Base-by-base conservation (phyloP, 2,797 vertebrate genomes). In the Falco peregrinus region DNA sequence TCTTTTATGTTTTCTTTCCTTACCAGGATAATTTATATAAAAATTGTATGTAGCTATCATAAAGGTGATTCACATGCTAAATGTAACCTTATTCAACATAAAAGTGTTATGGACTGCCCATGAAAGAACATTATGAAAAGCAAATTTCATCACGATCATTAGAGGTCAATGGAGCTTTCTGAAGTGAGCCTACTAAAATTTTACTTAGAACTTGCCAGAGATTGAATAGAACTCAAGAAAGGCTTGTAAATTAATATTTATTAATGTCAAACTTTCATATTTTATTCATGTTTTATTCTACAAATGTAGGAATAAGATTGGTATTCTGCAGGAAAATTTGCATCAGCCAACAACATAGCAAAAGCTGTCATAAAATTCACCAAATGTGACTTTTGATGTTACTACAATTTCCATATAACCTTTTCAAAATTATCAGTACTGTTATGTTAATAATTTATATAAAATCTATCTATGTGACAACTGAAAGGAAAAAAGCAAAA, bases 321-420 rank as follows among this genome's bases (percentile, higher is more conserved):
- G 53, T 95, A 91, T 93, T 95, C 93, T 95, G 74, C 39, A 90
- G 84, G 60, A 67, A 86, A 79, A 79, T 93, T 86, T 90, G 65
- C 93, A 84, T 90, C 51, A 57, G 39, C 61, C 74, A 92, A 64
- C 79, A 90, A 76, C 54, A 50, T 4, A 85, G 41, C 64, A 86
- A 93, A 96, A 93, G 35, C 91, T 88, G 82, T 93, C 87, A 93
- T 59, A 53, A 88, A 93, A 60, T 91, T 96, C 2, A 2, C 74
- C 83, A 90, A 70, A 94, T 90, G n/a, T 48, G 75, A 56, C 41
- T 96, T 83, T 31, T 91, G 80, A 96, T 90, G 70, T 76, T 91
- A 76, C 67, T 41, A 76, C n/a, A 70, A 96, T 91, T 94, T 97
- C 85, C 90, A 95, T 87, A 87, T 91, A 95, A 91, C 91, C 95